A percentile compares a stretch with the other conserved stretches of the same genome.
These are phyloP conservation scores for Frankliniella intonsa DNA, from an alignment of 2,888 invertebrate species.

Conservation along the genomic window DNA sequence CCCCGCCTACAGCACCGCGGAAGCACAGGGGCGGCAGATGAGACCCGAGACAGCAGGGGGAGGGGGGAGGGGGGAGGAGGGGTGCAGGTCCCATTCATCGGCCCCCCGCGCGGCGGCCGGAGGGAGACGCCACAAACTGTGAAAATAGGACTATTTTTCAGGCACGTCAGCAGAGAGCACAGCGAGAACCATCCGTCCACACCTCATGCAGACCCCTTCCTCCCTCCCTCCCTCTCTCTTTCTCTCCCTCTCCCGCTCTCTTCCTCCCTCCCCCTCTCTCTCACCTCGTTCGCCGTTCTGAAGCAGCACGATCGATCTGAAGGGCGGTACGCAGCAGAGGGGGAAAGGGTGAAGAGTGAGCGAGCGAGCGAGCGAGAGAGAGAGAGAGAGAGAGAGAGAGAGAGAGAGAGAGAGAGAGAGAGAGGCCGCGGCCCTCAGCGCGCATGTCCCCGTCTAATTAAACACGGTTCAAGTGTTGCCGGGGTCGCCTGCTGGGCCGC, in stretches of 20 bases:
- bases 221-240: background rate
- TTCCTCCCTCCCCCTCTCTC: background rate
- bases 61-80: background rate
- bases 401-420: background rate
- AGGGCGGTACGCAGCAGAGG: background rate
- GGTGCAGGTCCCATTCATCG: background rate
- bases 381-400: background rate
- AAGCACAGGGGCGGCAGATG: no score
- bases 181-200: background rate
- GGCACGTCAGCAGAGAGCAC: background rate
- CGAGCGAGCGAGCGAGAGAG: background rate
- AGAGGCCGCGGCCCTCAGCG: background rate
- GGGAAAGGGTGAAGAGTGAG: background rate
- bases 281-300: background rate
- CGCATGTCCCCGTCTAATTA: slow-evolving; percentile 3
- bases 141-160: background rate
- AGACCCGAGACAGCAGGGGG: background rate
- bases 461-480: background rate
- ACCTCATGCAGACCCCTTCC: background rate
- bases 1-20: no score
- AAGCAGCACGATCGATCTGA: no score
- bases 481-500: no score
- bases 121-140: background rate
- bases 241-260: background rate
- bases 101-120: background rate